phyloP scores from a whole-genome alignment of 1,140 invertebrate species.

The Antheraea pernyi region DNA sequence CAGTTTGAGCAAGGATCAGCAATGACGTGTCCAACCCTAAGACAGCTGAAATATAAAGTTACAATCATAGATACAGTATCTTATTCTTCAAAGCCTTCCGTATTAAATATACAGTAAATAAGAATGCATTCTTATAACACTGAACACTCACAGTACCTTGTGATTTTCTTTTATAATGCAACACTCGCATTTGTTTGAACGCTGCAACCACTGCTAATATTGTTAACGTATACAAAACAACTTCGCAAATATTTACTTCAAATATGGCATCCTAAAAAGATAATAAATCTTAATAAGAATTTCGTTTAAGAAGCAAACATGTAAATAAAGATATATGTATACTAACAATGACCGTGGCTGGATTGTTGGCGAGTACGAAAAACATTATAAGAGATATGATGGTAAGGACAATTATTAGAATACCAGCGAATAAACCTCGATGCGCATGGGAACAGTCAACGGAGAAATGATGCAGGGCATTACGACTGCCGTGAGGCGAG shows the following conservation, averaged over 20 bases:
- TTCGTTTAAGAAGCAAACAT: not conserved
- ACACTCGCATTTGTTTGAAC: constrained; percentile 81
- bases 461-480: constrained; percentile 86
- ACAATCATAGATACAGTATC: not conserved
- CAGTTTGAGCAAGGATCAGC: constrained; percentile 91
- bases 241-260: constrained; percentile 88
- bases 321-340: not conserved
- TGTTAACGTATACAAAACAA: constrained; percentile 84
- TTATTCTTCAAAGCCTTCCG: constrained; percentile 3
- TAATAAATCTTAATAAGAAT: not conserved
- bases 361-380: constrained; percentile 89
- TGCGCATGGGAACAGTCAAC: constrained; percentile 95
- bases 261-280: constrained; percentile 82
- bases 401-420: constrained; percentile 90
- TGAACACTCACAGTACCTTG: constrained; percentile 47
- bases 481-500: constrained; percentile 58
- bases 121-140: not conserved
- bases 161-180: constrained; percentile 81
- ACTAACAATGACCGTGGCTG: constrained; percentile 81
- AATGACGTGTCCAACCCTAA: constrained; percentile 91
- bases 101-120: too few relatives aligned
- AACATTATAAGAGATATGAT: constrained; percentile 95
- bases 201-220: constrained; percentile 80
- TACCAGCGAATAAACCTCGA: constrained; percentile 91
- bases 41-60: constrained; percentile 52